Percentiles rank a stretch among this genome's conserved stretches.
phyloP scores from a whole-genome alignment of 2,888 invertebrate genomes.

The Sarcophaga rosellei region DNA sequence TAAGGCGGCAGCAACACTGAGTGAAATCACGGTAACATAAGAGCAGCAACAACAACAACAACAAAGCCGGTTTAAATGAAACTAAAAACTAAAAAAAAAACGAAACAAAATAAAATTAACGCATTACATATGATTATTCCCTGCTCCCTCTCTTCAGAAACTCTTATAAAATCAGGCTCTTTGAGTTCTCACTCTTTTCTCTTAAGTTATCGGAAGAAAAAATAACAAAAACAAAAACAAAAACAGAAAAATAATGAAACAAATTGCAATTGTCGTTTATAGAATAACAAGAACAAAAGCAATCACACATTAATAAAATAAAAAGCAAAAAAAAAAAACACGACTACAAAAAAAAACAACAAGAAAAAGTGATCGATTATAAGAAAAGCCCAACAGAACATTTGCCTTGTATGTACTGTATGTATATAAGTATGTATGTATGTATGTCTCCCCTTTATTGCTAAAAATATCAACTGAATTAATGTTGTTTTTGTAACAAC shows the following conservation, averaged over 20 bases:
- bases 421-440: neutral
- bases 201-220: slow-evolving; percentile 12
- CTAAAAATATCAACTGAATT: slow-evolving; percentile 48
- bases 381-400: slow-evolving; percentile 55
- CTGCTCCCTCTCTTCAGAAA: neutral
- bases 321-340: slow-evolving; percentile 31
- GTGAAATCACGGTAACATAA: slow-evolving; percentile 10
- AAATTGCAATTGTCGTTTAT: slow-evolving; percentile 57
- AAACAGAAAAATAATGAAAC: slow-evolving; percentile 28
- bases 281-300: slow-evolving; percentile 33
- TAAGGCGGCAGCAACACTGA: slow-evolving; percentile 27
- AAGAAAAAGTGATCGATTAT: slow-evolving; percentile 65
- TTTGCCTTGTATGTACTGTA: neutral
- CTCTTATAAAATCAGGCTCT: neutral
- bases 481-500: neutral
- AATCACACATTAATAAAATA: slow-evolving; percentile 3
- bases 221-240: neutral
- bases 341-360: slow-evolving; percentile 23
- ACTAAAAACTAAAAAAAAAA: slow-evolving; percentile 50
- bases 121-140: neutral
- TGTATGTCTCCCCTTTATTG: slow-evolving; percentile 43
- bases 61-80: slow-evolving; percentile 60
- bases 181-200: slow-evolving; percentile 3
- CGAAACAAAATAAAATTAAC: neutral
- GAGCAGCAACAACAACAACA: neutral